Conservation (phyloP, 2,888 invertebrate genomes). For the Epirrhoe alternata region DNA sequence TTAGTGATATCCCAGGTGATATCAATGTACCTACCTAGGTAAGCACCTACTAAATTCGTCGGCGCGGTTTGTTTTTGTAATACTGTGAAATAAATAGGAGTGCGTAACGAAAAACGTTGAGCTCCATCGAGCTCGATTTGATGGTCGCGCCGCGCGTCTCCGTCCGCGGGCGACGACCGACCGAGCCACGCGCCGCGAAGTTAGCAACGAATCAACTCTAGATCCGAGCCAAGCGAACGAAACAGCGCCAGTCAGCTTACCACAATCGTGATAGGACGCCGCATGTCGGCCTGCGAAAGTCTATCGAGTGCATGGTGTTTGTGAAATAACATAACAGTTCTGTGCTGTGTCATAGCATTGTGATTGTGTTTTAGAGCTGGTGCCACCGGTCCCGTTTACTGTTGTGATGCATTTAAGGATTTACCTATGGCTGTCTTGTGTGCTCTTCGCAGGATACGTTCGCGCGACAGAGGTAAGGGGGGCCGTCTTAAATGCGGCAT, state of each 20-base stretch:
- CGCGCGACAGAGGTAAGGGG: constrained; percentile 90
- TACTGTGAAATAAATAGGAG: constrained; percentile 70
- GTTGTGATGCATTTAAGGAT: constrained; percentile 92
- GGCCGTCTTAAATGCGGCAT: constrained; percentile 79
- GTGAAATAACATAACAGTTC: constrained; percentile 82
- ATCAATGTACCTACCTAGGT: too few species aligned
- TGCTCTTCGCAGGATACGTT: constrained; percentile 90
- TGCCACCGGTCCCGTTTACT: constrained; percentile 74
- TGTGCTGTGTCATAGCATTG: constrained; percentile 77
- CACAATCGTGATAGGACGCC: constrained; percentile 65
- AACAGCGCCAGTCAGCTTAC: constrained; percentile 83
- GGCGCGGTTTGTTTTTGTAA: constrained; percentile 53
- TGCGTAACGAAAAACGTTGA: constrained; percentile 75
- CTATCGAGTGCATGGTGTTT: constrained; percentile 79
- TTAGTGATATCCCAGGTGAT: too few species aligned
- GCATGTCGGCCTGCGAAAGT: constrained; percentile 74
- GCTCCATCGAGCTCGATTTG: constrained; percentile 73
- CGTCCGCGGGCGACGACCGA: constrained; percentile 66
- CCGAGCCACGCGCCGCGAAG: constrained; percentile 66
- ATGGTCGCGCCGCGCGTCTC: constrained; percentile 46
- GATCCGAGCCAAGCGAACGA: constrained; percentile 57
- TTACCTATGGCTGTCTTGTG: constrained; percentile 89
- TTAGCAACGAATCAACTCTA: constrained; percentile 61
- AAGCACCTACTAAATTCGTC: constrained; percentile 13
- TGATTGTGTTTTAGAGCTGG: constrained; percentile 73